These are phyloP conservation scores for Apostichopus parvimensis DNA, from an alignment of 35 echinoderm and acorn worm species.

Conservation along the genomic window DNA sequence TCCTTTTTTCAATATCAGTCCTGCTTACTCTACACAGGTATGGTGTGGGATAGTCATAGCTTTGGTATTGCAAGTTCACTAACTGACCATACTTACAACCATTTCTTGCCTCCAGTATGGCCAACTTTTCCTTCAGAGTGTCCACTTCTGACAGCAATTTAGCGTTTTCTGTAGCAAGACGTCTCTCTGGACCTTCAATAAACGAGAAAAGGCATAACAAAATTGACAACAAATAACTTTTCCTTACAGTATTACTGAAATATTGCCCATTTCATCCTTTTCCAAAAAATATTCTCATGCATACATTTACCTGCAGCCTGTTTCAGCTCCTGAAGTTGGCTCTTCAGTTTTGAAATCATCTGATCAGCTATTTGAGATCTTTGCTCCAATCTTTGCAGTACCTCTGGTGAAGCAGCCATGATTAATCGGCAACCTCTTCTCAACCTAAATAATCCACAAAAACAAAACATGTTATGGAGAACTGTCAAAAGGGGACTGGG, in stretches of 20 bases:
- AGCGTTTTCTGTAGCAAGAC: slow-evolving; percentile 4
- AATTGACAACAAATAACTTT: background rate
- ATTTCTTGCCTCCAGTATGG: slow-evolving; percentile 32
- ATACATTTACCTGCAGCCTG: slow-evolving; percentile 31
- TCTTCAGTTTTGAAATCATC: slow-evolving; percentile 23
- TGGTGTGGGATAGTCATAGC: too few species aligned
- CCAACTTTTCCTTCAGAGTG: slow-evolving; percentile 20
- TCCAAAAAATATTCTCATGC: background rate
- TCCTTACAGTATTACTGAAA: background rate
- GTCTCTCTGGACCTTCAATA: slow-evolving; percentile 25
- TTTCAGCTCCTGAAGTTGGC: slow-evolving; percentile 9
- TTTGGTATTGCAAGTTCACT: too few species aligned
- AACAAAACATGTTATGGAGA: background rate
- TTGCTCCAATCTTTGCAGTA: slow-evolving; percentile 20
- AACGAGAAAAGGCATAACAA: background rate
- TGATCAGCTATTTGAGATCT: slow-evolving; percentile 8
- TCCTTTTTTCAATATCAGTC: too few species aligned
- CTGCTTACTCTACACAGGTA: too few species aligned
- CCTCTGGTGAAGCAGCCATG: slow-evolving; percentile 32
- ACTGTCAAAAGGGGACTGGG: too few species aligned
- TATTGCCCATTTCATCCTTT: background rate
- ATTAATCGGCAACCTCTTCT: background rate
- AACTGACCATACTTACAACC: background rate
- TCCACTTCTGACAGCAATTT: slow-evolving; percentile 30
- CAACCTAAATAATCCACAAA: background rate